Percentiles rank a stretch among this genome's conserved stretches.
These are phyloP conservation scores for pig (Sus scrofa) DNA, from an alignment of 2,113 vertebrate species.

Conservation along the genomic window DNA sequence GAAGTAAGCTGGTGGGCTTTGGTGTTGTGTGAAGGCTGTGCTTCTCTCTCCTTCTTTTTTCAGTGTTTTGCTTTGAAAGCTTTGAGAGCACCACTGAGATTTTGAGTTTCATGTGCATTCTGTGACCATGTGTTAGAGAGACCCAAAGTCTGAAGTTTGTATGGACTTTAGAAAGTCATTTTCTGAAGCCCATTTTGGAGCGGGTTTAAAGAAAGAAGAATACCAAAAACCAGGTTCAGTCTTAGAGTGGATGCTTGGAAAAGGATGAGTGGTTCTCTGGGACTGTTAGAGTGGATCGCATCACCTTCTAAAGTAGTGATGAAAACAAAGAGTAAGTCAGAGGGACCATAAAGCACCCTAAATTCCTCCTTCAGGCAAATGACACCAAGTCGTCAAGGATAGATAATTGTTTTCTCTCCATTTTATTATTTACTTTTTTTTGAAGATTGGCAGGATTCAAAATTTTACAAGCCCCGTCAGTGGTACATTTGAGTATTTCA, in stretches of 20 bases:
- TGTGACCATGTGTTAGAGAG: conserved; percentile 45
- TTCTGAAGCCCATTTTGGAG: conserved; percentile 53
- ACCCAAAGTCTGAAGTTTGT: conserved; percentile 40
- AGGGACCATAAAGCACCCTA: not conserved
- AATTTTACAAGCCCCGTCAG: not conserved
- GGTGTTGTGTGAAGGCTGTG: not conserved
- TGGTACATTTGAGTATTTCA: not conserved
- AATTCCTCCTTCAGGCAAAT: conserved; percentile 1
- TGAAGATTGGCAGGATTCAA: conserved; percentile 18
- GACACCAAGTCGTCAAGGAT: not conserved
- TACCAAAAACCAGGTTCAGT: conserved; percentile 21
- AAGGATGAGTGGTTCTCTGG: conserved; percentile 58
- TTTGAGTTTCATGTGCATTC: not conserved
- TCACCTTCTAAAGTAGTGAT: conserved; percentile 4
- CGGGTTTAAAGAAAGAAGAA: conserved; percentile 59
- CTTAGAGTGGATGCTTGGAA: conserved; percentile 15
- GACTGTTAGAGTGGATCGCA: not conserved
- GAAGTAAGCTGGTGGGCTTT: not conserved
- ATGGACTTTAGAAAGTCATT: conserved; percentile 58
- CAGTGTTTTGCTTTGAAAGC: conserved; percentile 1
- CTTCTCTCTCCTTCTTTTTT: conserved; percentile 43
- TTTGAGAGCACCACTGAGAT: not conserved
- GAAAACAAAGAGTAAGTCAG: conserved; percentile 18
- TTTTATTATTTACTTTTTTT: not conserved
- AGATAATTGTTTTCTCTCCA: not conserved